Evolutionary conservation across 2,113 vertebrate genomes (phyloP).

Genomic region (Scomber japonicus): DNA sequence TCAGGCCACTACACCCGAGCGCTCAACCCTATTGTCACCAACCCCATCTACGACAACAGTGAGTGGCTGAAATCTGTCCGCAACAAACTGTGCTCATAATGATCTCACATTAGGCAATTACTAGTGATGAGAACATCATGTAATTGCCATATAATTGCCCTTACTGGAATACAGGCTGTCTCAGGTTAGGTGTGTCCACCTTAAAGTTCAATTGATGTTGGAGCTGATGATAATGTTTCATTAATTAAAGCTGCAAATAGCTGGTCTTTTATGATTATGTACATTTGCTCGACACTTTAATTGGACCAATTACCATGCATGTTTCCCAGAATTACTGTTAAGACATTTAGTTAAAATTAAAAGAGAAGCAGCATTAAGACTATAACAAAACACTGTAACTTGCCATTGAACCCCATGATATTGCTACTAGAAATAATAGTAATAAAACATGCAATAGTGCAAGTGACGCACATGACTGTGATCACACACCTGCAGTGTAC

Average conservation of each 20-base stretch:
- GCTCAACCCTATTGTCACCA: slow-evolving; percentile 92
- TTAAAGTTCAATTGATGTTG: background rate
- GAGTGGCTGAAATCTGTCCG: slow-evolving; percentile 76
- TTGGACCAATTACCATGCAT: too few species aligned
- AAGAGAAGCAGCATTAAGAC: too few species aligned
- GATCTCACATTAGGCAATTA: background rate
- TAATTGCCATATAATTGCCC: background rate
- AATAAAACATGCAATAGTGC: background rate
- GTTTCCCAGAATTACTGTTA: too few species aligned
- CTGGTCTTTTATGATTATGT: background rate
- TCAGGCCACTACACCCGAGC: slow-evolving; percentile 87
- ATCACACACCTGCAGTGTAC: background rate
- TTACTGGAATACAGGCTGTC: background rate
- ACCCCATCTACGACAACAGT: slow-evolving; percentile 99
- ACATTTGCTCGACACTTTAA: too few species aligned
- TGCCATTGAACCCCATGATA: too few species aligned
- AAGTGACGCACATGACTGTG: background rate
- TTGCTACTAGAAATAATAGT: background rate
- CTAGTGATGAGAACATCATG: background rate
- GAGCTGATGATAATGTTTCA: background rate
- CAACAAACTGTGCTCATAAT: background rate
- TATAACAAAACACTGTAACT: too few species aligned
- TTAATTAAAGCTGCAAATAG: background rate
- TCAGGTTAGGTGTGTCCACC: slow-evolving; percentile 8
- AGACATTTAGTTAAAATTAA: too few species aligned